Evolutionary conservation across 2,113 vertebrate species (phyloP), one percentile per base, ranked within the genome.

Genomic region (Picathartes gymnocephalus): DNA sequence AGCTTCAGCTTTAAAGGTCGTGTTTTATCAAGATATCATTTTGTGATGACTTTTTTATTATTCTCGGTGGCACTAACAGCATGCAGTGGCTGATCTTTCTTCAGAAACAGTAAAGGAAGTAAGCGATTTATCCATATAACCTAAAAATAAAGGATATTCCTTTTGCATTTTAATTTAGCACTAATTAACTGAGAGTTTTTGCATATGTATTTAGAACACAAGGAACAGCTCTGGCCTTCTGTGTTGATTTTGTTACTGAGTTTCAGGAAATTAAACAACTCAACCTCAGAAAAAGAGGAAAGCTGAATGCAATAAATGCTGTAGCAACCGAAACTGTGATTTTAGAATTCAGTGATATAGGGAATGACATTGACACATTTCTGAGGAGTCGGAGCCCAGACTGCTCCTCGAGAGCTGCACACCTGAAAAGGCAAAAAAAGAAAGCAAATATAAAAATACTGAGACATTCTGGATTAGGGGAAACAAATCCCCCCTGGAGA

Each of bases 1-100:
- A 79, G 56, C 69, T 81, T 74, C 73, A 68, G 33, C 65, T 89
- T 85, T 70, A 92, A 95, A 95, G 88, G 69, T 93, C 35, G 0
- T 86, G 60, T 86, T 95, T 91, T 86, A 95, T 93, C 77, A 79
- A 90, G 79, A 54, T 31, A 78, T 17, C 44, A 44, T 56, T 95
- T 86, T 39, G 18, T 79, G 88, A 71, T 82, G 72, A 60, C 48
- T 57, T 85, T 88, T 87, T 90, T 72, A 61, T 33, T 81, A 47
- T 88, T 88, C 79, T 70, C 54, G 28, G 64, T 50, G 68, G 58
- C 57, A 35, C 71, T 48, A 86, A 40, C 61, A 83, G 80, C 35
- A 81, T 3, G 10, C 60, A 51, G 83, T 17, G 40, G 64, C 54
- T 78, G 83, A 71, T 84, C 73, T 51, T 83, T 45, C 88, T 51